Evolutionary conservation across 2,888 invertebrate genomes (phyloP), one percentile per base, ranked within the genome.

Genomic region (Blera fallax): DNA sequence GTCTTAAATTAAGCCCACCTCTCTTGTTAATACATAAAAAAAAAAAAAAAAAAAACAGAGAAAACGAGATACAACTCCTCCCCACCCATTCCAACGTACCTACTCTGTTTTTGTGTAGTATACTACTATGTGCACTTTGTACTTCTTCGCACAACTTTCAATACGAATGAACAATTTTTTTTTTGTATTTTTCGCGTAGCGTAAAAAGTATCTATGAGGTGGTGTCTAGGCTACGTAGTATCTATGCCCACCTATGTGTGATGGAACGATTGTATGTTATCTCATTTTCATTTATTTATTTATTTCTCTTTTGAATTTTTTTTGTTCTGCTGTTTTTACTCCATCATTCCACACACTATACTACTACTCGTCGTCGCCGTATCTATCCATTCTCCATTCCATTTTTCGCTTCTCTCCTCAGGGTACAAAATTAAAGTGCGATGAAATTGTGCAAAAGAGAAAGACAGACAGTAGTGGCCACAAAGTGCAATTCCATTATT

Each of bases 1-100:
- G 89, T 89, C 89, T 90, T 89, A 89, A 89, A 89, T 88, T 89
- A 88, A 89, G 84, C 89, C 89, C 89, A 89, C 89, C 90, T 88
- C 83, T 88, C 89, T 88, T 85, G 78, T 82, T 77, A 73, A 62
- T 77, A 87, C 72, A 79, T 56, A 84, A 72, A 65, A 87, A 81
- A 29, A 50, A 87, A 16, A 72, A 56, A 56, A 65, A 72, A 43
- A 43, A 58, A 14, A 70, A 62, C 50, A 70, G 40, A 72, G 76
- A 43, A 58, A 70, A 81, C 74, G 37, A 77, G 79, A 83, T 79
- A 70, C 87, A 87, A 83, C 85, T 85, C 87, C 88, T 88, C 87
- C 87, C 88, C 88, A 88, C 88, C 87, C 87, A 88, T 87, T 88
- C 62, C 69, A 37, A 58, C 34, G 50, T 6, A 24, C 32, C 40